Evolutionary conservation across 2,113 vertebrate genomes (phyloP).

Genomic region (Apteryx mantelli): DNA sequence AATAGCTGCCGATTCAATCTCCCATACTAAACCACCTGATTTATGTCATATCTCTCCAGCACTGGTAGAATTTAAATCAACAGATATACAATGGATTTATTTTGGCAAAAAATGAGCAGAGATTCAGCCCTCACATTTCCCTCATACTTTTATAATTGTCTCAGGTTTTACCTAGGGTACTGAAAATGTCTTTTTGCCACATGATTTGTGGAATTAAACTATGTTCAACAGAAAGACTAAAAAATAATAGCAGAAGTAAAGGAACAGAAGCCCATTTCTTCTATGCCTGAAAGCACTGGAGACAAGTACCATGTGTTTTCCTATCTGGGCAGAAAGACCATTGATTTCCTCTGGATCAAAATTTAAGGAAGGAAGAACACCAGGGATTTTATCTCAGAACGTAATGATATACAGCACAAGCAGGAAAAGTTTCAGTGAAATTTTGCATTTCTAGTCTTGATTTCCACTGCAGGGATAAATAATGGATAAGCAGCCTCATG

Average conservation of each 20-base stretch:
- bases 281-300: neutral
- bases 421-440: neutral
- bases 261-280: neutral
- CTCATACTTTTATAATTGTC: neutral
- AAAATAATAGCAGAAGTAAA: neutral
- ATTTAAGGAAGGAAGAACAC: neutral
- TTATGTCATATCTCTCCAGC: neutral
- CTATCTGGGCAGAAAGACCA: slow-evolving; percentile 28
- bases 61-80: neutral
- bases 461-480: slow-evolving; percentile 47
- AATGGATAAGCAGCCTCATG: slow-evolving; percentile 49
- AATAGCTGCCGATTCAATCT: neutral
- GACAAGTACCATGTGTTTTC: neutral
- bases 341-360: neutral
- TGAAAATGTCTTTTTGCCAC: neutral
- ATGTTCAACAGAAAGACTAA: neutral
- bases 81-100: neutral
- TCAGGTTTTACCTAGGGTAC: neutral
- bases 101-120: neutral
- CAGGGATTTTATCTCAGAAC: neutral
- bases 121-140: neutral
- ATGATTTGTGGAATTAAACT: neutral
- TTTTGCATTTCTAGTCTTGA: neutral
- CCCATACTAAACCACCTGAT: neutral
- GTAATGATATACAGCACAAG: neutral